A percentile compares a stretch with the other conserved stretches of the same genome.
phyloP scores from a whole-genome alignment of 2,797 vertebrate species.

The Centroberyx gerrardi region DNA sequence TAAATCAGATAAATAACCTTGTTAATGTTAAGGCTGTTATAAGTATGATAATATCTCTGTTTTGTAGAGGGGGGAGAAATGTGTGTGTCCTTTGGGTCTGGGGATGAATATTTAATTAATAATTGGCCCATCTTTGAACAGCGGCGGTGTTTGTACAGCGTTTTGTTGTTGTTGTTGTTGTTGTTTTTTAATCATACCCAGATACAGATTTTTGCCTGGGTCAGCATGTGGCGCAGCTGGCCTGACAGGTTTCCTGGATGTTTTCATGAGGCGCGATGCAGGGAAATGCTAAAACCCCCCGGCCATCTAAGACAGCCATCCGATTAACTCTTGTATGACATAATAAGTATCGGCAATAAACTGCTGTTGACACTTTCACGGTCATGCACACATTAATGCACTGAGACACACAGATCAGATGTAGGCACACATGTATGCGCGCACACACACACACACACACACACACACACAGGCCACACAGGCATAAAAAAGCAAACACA shows the following conservation, averaged over 20 bases:
- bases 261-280: constrained; percentile 52
- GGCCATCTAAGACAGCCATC: constrained; percentile 62
- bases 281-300: constrained; percentile 52
- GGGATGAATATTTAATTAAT: too few species aligned
- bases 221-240: constrained; percentile 55
- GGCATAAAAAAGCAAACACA: constrained; percentile 37
- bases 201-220: constrained; percentile 32
- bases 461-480: constrained; percentile 19
- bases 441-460: neutral
- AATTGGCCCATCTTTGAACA: too few species aligned
- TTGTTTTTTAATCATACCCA: neutral
- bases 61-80: too few species aligned
- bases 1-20: too few species aligned
- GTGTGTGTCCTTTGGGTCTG: too few species aligned
- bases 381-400: constrained; percentile 49
- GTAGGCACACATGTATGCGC: neutral
- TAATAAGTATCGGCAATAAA: constrained; percentile 70
- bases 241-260: constrained; percentile 41
- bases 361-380: constrained; percentile 68
- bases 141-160: neutral
- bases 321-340: constrained; percentile 72
- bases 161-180: constrained; percentile 33
- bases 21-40: too few species aligned
- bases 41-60: too few species aligned
- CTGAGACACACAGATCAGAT: constrained; percentile 34